Percentiles rank a stretch among this genome's conserved stretches.
These are phyloP conservation scores for Botrylloides violaceus DNA, from an alignment of 23 tunicate species.

Conservation along the genomic window DNA sequence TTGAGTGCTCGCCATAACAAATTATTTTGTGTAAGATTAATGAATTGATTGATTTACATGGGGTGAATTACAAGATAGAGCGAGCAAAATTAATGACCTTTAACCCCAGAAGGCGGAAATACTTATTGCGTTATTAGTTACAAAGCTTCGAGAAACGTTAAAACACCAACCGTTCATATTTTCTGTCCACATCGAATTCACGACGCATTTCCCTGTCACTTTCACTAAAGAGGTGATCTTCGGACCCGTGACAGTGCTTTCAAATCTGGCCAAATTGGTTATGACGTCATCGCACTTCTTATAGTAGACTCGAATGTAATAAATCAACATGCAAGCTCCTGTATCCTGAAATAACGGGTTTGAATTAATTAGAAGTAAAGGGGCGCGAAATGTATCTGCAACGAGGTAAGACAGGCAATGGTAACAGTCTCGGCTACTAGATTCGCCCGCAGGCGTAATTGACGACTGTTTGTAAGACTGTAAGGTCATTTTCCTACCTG, in stretches of 20 bases:
- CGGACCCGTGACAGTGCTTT: conserved; percentile 76
- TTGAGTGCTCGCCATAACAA: too few species aligned
- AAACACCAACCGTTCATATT: conserved; percentile 30
- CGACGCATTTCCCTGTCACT: conserved; percentile 86
- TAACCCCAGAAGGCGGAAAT: too few species aligned
- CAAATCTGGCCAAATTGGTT: conserved; percentile 61
- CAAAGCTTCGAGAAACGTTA: too few species aligned
- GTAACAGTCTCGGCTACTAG: too few species aligned
- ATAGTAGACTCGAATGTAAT: conserved; percentile 89
- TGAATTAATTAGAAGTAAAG: too few species aligned
- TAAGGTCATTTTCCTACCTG: conserved; percentile 43
- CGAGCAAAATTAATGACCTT: too few species aligned
- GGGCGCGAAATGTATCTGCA: too few species aligned
- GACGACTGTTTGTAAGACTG: not conserved
- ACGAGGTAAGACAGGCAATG: not conserved
- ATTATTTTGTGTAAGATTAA: too few species aligned
- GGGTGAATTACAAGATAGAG: too few species aligned
- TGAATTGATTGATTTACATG: too few species aligned
- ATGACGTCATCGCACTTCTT: conserved; percentile 60
- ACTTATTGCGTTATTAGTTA: too few species aligned
- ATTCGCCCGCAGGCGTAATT: not conserved
- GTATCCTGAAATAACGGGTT: conserved; percentile 99
- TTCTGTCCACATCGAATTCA: conserved; percentile 62
- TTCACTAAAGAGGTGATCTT: conserved; percentile 67
- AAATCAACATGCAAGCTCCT: conserved; percentile 90